Evolutionary conservation across 2,113 vertebrate species (phyloP).

Genomic region (Takifugu bimaculatus): DNA sequence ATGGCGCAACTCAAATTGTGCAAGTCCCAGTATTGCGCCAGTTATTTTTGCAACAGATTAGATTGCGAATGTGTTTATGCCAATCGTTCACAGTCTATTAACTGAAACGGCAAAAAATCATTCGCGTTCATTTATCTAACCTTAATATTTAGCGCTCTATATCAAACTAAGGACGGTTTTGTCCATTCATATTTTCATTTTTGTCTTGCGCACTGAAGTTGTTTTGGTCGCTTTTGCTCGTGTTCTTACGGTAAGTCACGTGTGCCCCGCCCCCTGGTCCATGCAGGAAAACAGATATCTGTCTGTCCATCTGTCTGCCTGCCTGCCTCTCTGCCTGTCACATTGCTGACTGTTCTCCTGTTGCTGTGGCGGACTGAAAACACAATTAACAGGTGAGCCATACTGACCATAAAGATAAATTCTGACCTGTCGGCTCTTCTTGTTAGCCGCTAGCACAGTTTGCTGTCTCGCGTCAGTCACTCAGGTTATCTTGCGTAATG

Average conservation of each 20-base stretch:
- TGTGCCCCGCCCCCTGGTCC: conserved; percentile 23
- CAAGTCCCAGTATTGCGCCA: no score
- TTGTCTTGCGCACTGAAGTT: background rate
- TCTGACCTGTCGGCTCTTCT: background rate
- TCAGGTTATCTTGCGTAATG: no score
- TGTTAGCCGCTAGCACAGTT: background rate
- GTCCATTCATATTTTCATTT: no score
- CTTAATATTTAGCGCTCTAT: no score
- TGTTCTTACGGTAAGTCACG: conserved; percentile 36
- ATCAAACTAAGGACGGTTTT: no score
- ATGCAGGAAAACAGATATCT: background rate
- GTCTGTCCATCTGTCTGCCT: no score
- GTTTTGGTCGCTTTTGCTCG: background rate
- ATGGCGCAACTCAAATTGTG: background rate
- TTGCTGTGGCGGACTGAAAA: conserved; percentile 15
- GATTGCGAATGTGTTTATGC: no score
- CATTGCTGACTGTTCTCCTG: conserved; percentile 14
- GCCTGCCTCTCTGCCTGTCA: background rate
- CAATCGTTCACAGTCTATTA: no score
- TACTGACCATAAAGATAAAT: no score
- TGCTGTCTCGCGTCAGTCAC: background rate
- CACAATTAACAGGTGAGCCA: conserved; percentile 45
- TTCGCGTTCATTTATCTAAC: no score
- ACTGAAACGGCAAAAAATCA: no score
- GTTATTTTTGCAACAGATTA: no score